phyloP scores from a whole-genome alignment of 2,797 vertebrate genomes.

The Enteromius paludinosus region DNA sequence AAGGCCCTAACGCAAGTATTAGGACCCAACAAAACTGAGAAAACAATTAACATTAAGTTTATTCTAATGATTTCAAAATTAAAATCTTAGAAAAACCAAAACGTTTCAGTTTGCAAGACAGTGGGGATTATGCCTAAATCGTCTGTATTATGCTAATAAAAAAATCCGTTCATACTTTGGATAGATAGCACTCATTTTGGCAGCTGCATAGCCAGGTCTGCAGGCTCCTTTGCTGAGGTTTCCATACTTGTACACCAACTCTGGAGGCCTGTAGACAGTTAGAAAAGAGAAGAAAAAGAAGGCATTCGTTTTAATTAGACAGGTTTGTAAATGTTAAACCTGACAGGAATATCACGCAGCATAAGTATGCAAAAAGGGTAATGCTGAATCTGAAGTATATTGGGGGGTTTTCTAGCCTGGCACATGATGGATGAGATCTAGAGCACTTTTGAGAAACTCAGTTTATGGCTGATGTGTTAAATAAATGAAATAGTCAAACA shows the following conservation, averaged over 20 bases:
- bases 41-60: background rate
- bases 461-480: background rate
- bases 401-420: background rate
- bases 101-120: background rate
- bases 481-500: conserved; percentile 33
- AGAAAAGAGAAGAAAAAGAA: conserved; percentile 9
- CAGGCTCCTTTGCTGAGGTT: conserved; percentile 88
- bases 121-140: background rate
- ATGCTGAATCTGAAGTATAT: background rate
- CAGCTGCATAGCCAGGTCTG: conserved; percentile 87
- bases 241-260: conserved; percentile 78
- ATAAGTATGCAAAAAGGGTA: background rate
- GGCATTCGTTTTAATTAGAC: background rate
- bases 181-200: conserved; percentile 89
- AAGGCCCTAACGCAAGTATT: no score
- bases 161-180: conserved; percentile 82
- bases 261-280: conserved; percentile 69
- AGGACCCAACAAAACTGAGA: background rate
- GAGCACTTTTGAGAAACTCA: conserved; percentile 1
- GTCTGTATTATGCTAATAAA: background rate
- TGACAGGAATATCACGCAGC: background rate
- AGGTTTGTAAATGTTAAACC: conserved; percentile 8
- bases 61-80: background rate
- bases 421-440: conserved; percentile 6
- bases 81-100: background rate